A percentile compares a stretch with the other conserved stretches of the same genome.
Evolutionary conservation across 2,113 vertebrate species (phyloP).

Genomic region (Rafetus swinhoei): DNA sequence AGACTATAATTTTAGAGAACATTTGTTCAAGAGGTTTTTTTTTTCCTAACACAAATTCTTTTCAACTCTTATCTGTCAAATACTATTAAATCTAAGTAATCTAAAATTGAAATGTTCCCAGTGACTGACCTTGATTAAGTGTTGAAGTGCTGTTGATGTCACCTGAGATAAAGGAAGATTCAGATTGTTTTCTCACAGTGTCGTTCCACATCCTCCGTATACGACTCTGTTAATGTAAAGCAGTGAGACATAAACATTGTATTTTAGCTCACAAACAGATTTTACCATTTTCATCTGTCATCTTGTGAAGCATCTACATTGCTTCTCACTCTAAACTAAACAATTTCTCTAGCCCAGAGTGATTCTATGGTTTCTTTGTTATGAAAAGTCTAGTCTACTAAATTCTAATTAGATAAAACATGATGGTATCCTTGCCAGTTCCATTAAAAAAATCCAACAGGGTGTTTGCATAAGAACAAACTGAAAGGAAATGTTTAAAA

Average conservation of each 20-base stretch:
- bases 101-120: constrained; percentile 80
- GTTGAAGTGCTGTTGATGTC: constrained; percentile 99
- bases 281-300: constrained; percentile 14
- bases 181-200: constrained; percentile 99
- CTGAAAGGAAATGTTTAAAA: constrained; percentile 44
- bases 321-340: neutral
- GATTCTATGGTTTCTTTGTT: neutral
- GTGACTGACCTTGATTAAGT: constrained; percentile 99
- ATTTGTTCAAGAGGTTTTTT: constrained; percentile 17
- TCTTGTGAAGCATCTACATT: constrained; percentile 2
- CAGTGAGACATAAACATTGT: constrained; percentile 44
- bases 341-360: constrained; percentile 10
- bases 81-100: constrained; percentile 63
- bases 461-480: neutral
- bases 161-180: constrained; percentile 99
- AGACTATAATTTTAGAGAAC: constrained; percentile 58
- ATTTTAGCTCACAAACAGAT: constrained; percentile 3
- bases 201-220: constrained; percentile 99
- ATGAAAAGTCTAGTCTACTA: constrained; percentile 20
- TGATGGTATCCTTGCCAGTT: neutral
- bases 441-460: neutral
- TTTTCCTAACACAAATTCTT: constrained; percentile 56
- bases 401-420: constrained; percentile 24
- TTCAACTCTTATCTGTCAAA: constrained; percentile 59
- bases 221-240: constrained; percentile 93